Percentiles rank a stretch among this genome's conserved stretches.
Conservation (phyloP, 1,140 invertebrate genomes). For the Melanaphis sacchari region DNA sequence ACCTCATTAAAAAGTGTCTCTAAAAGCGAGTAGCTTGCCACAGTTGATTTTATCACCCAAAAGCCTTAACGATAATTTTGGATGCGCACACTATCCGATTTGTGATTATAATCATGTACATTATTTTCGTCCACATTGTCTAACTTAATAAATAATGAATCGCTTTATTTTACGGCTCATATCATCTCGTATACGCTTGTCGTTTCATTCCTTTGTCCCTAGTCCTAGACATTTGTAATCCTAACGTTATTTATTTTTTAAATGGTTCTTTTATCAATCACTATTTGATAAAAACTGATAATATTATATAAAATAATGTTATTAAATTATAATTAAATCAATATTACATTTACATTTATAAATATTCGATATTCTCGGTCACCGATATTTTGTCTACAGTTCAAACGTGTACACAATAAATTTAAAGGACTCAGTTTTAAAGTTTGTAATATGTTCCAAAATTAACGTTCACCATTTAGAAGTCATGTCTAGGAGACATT, state of each 20-base stretch:
- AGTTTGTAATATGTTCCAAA: too few species aligned
- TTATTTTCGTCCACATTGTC: background rate
- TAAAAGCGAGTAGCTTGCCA: background rate
- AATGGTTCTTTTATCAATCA: background rate
- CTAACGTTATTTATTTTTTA: background rate
- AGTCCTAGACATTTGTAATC: background rate
- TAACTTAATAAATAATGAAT: background rate
- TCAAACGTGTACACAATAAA: too few species aligned
- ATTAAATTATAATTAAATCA: too few species aligned
- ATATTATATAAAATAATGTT: background rate
- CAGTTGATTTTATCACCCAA: background rate
- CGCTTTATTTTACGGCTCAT: background rate
- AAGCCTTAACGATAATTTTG: background rate
- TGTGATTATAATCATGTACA: background rate
- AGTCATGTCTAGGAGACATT: too few species aligned
- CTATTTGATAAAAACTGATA: background rate
- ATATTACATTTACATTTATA: too few species aligned
- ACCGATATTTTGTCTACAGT: too few species aligned
- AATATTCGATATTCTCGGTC: too few species aligned
- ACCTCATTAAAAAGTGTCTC: background rate
- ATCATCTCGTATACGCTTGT: background rate
- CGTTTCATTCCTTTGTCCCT: background rate
- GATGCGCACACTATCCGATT: background rate
- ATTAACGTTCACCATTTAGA: too few species aligned
- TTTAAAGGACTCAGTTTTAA: too few species aligned